These are phyloP conservation scores for Chondrilla cf. caribensis DNA, from an alignment of 37 sponge, comb jelly and placozoan species.

Conservation along the genomic window DNA sequence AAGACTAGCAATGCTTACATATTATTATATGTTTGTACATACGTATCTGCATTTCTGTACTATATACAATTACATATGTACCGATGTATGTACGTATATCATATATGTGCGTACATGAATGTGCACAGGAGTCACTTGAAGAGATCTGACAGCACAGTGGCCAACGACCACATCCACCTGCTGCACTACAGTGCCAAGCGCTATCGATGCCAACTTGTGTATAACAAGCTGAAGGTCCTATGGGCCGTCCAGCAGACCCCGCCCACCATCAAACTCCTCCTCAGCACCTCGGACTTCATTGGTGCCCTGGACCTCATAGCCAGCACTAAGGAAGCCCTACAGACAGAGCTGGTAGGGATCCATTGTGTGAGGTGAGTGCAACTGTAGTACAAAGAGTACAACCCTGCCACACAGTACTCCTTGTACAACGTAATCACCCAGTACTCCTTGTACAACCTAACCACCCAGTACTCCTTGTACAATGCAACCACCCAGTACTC, in stretches of 20 bases:
- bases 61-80: no score
- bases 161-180: conserved; percentile 36
- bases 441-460: no score
- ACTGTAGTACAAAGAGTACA: no score
- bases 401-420: no score
- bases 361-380: conserved; percentile 76
- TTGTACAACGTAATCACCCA: no score
- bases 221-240: conserved; percentile 73
- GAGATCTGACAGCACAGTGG: conserved; percentile 17
- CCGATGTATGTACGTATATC: no score
- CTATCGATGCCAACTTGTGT: conserved; percentile 5
- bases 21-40: no score
- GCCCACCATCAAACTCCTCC: conserved; percentile 94
- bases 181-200: conserved; percentile 18
- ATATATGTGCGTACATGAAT: no score
- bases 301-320: conserved; percentile 94
- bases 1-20: no score
- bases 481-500: no score
- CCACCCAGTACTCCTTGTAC: no score
- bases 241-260: conserved; percentile 90
- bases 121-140: conserved; percentile 43
- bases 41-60: no score
- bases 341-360: conserved; percentile 83
- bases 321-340: conserved; percentile 90
- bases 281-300: conserved; percentile 86